Evolutionary conservation across 2,888 invertebrate species (phyloP).

Genomic region (Embidobia sp.): DNA sequence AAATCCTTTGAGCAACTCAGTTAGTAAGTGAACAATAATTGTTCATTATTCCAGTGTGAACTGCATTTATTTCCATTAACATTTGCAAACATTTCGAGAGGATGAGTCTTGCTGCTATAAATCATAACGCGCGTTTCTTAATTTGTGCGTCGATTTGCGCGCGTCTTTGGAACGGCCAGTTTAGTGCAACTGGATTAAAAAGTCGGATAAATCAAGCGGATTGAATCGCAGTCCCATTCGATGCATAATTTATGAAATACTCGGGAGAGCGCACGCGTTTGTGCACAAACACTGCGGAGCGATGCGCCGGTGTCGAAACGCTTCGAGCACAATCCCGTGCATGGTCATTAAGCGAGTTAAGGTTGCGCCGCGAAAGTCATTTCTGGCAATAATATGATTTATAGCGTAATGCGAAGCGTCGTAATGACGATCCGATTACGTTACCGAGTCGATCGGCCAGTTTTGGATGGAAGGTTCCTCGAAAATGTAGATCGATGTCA

Average conservation of each 20-base stretch:
- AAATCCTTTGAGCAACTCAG: too few species aligned
- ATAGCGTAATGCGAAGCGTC: conserved; percentile 53
- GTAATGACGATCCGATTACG: conserved; percentile 55
- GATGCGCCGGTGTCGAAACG: conserved; percentile 47
- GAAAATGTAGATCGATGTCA: too few species aligned
- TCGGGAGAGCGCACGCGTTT: conserved; percentile 1
- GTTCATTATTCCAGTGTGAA: conserved; percentile 5
- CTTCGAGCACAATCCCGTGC: conserved; percentile 36
- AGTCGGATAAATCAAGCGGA: conserved; percentile 29
- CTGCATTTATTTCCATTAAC: conserved; percentile 21
- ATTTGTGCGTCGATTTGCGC: conserved; percentile 3
- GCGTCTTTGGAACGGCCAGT: background rate
- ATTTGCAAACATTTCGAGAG: conserved; percentile 7
- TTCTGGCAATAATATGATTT: conserved; percentile 63
- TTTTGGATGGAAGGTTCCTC: conserved; percentile 36
- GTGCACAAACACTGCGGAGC: conserved; percentile 21
- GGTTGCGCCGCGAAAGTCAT: conserved; percentile 58
- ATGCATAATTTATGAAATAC: conserved; percentile 47
- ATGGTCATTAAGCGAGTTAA: conserved; percentile 61
- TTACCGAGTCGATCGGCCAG: conserved; percentile 51
- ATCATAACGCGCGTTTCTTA: conserved; percentile 4
- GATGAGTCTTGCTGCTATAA: conserved; percentile 20
- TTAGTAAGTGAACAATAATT: background rate
- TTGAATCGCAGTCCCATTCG: conserved; percentile 28
- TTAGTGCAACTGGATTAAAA: conserved; percentile 35